These are phyloP conservation scores for Eupithecia pulchellata DNA, from an alignment of 2,888 invertebrate genomes.

Conservation along the genomic window DNA sequence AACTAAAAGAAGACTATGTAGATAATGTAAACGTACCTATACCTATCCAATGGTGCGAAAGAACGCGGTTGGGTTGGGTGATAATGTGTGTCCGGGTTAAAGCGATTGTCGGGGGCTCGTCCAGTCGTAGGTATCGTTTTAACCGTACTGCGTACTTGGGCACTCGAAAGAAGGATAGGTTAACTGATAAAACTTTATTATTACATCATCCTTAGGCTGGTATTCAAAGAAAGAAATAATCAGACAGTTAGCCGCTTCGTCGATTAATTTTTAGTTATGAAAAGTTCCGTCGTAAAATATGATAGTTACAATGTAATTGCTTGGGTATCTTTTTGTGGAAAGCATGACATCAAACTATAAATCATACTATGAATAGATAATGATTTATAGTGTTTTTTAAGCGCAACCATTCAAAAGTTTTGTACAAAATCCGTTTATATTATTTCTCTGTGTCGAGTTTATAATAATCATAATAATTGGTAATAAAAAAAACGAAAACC, in stretches of 20 bases:
- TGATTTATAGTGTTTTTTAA: too few species aligned
- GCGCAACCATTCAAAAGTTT: too few species aligned
- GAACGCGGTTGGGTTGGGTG: slow-evolving; percentile 55
- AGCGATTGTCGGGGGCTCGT: slow-evolving; percentile 73
- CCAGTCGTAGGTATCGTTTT: slow-evolving; percentile 47
- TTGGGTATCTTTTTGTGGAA: too few species aligned
- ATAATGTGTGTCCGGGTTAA: slow-evolving; percentile 61
- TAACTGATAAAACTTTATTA: background rate
- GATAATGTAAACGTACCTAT: background rate
- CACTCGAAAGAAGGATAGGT: background rate
- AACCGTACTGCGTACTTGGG: background rate
- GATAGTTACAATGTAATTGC: too few species aligned
- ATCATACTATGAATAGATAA: too few species aligned
- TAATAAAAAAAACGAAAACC: too few species aligned
- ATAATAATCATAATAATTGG: too few species aligned
- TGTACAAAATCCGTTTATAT: too few species aligned
- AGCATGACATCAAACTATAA: too few species aligned
- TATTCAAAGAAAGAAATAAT: background rate
- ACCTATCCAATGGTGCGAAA: slow-evolving; percentile 30
- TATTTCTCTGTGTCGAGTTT: too few species aligned
- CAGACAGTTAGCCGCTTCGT: background rate
- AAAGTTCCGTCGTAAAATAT: too few species aligned
- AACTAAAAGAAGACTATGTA: background rate
- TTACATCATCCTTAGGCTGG: background rate
- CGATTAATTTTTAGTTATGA: background rate